Evolutionary conservation across 2,797 vertebrate genomes (phyloP).

Genomic region (Coluber constrictor): DNA sequence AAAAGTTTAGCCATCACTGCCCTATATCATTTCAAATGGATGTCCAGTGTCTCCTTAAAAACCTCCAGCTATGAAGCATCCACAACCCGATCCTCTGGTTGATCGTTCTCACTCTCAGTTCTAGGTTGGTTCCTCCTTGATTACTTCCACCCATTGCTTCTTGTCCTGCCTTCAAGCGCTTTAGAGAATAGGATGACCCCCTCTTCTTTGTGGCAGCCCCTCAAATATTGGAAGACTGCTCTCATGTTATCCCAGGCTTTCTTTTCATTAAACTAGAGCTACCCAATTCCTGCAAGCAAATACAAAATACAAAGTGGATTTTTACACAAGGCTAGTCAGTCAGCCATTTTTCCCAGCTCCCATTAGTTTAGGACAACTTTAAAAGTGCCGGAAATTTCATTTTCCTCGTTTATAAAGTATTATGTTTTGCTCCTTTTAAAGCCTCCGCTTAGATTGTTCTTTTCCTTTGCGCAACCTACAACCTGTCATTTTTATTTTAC

Average conservation of each 20-base stretch:
- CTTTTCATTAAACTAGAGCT: neutral
- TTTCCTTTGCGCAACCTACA: neutral
- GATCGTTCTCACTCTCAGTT: neutral
- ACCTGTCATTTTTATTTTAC: neutral
- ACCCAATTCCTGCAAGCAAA: neutral
- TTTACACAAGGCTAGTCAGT: neutral
- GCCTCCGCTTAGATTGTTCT: neutral
- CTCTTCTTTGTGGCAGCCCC: too few relatives aligned
- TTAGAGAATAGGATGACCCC: too few relatives aligned
- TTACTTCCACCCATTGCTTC: neutral
- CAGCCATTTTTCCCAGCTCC: neutral
- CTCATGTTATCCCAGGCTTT: too few relatives aligned
- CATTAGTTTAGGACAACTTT: neutral
- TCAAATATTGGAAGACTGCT: too few relatives aligned
- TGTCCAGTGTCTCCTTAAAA: neutral
- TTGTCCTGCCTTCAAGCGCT: too few relatives aligned
- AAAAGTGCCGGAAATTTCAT: neutral
- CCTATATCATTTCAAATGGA: neutral
- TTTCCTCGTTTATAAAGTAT: neutral
- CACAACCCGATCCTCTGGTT: too few relatives aligned
- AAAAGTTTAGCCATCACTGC: too few relatives aligned
- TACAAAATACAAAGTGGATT: neutral
- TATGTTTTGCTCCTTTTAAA: neutral
- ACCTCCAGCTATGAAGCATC: neutral
- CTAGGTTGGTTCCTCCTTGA: neutral